Evolutionary conservation across 2,113 vertebrate genomes (phyloP).

Genomic region (Anolis carolinensis): DNA sequence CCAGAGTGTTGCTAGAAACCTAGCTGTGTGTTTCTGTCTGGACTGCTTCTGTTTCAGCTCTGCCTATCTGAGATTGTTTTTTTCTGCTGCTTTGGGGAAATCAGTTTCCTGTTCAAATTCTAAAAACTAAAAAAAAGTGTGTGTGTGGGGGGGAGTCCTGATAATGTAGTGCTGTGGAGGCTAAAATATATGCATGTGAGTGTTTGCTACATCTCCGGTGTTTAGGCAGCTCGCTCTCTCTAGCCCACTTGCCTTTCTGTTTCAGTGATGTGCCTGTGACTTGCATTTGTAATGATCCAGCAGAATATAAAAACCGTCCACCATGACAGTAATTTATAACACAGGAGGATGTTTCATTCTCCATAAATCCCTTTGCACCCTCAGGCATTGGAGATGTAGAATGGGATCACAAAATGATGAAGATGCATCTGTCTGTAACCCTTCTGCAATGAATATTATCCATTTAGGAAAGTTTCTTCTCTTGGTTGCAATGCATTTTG

Average conservation of each 20-base stretch:
- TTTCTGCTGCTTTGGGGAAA: background rate
- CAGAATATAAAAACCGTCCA: constrained; percentile 42
- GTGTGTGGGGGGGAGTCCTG: background rate
- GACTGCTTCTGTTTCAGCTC: background rate
- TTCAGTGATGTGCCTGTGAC: background rate
- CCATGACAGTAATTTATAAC: constrained; percentile 50
- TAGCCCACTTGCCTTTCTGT: background rate
- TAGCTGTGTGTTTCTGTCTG: background rate
- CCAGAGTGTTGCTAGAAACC: background rate
- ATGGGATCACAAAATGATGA: background rate
- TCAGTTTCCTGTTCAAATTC: background rate
- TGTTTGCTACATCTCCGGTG: background rate
- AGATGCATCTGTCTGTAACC: constrained; percentile 1
- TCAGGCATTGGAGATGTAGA: background rate
- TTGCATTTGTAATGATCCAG: constrained; percentile 51
- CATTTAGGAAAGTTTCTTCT: background rate
- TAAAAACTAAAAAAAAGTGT: background rate
- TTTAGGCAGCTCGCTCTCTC: background rate
- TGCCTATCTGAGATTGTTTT: background rate
- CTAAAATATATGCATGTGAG: background rate
- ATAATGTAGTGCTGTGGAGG: background rate
- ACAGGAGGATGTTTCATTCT: background rate
- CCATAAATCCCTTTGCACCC: constrained; percentile 20
- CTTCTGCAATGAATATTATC: background rate
- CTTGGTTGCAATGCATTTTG: constrained; percentile 2